Conservation (phyloP, 2,113 vertebrate species). For the Oncorhynchus kisutch region DNA sequence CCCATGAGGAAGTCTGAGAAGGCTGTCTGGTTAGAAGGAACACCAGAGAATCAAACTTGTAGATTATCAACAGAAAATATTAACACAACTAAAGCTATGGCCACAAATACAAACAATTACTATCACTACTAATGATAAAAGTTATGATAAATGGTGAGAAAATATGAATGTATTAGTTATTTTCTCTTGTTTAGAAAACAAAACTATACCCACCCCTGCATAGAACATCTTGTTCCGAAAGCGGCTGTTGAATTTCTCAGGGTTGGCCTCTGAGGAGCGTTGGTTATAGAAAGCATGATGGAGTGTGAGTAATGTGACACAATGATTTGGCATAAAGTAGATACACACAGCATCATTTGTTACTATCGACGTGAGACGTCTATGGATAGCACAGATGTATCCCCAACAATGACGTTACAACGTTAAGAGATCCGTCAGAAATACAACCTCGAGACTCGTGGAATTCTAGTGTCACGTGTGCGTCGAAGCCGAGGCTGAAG, state of each 20-base stretch:
- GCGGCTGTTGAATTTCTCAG: conserved; percentile 95
- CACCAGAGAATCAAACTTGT: conserved; percentile 2
- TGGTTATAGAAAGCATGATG: conserved; percentile 15
- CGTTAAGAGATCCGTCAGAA: neutral
- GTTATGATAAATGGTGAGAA: neutral
- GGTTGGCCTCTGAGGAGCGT: conserved; percentile 85
- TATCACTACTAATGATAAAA: neutral
- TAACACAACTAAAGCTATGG: neutral
- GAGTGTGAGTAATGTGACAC: neutral
- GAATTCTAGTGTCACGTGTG: conserved; percentile 93
- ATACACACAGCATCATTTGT: neutral
- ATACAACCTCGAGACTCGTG: conserved; percentile 90
- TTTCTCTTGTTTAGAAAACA: neutral
- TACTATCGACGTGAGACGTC: neutral
- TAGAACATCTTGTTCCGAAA: conserved; percentile 99
- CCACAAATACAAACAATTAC: neutral
- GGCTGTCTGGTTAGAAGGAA: conserved; percentile 78
- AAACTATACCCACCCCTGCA: conserved; percentile 84
- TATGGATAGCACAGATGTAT: neutral
- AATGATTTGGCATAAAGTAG: neutral
- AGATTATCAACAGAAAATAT: neutral
- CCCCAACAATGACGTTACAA: neutral
- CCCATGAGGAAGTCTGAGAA: conserved; percentile 92
- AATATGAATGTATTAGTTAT: neutral
- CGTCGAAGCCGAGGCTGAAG: conserved; percentile 95